Evolutionary conservation across 1,140 invertebrate species (phyloP).

Genomic region (Streblospio benedicti): DNA sequence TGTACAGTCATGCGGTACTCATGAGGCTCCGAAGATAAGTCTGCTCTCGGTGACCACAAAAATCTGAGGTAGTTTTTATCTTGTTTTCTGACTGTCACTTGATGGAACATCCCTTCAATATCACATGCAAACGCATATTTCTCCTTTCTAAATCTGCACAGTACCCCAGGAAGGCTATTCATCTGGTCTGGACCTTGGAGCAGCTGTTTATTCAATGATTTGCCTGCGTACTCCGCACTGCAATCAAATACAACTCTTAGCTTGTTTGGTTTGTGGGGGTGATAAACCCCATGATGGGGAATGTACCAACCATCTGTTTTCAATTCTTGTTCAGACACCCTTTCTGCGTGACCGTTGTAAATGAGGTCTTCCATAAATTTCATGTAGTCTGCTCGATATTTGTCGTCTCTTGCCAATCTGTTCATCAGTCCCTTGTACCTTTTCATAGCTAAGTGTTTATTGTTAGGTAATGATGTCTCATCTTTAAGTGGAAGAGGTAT

Average conservation of each 20-base stretch:
- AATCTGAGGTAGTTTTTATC: no score
- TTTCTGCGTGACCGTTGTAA: not conserved
- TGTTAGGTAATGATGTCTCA: no score
- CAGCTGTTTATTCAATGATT: slow-evolving; percentile 27
- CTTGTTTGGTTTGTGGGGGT: slow-evolving; percentile 14
- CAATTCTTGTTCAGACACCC: not conserved
- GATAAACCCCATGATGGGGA: slow-evolving; percentile 19
- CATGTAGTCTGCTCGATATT: no score
- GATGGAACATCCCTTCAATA: slow-evolving; percentile 24
- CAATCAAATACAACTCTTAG: slow-evolving; percentile 23
- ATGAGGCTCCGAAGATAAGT: not conserved
- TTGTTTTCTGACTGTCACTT: no score
- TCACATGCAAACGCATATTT: slow-evolving; percentile 14
- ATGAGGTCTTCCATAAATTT: not conserved
- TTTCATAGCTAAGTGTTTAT: no score
- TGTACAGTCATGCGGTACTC: slow-evolving; percentile 18
- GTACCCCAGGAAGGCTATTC: slow-evolving; percentile 20
- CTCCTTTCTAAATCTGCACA: slow-evolving; percentile 12
- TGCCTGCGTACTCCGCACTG: slow-evolving; percentile 17
- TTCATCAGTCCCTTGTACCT: no score
- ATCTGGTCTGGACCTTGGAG: slow-evolving; percentile 39
- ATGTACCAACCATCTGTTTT: slow-evolving; percentile 16
- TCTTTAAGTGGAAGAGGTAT: no score
- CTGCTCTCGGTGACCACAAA: not conserved
- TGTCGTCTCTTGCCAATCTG: no score